Conservation (phyloP, 2,113 vertebrate species). For the Opisthocomus hoazin region DNA sequence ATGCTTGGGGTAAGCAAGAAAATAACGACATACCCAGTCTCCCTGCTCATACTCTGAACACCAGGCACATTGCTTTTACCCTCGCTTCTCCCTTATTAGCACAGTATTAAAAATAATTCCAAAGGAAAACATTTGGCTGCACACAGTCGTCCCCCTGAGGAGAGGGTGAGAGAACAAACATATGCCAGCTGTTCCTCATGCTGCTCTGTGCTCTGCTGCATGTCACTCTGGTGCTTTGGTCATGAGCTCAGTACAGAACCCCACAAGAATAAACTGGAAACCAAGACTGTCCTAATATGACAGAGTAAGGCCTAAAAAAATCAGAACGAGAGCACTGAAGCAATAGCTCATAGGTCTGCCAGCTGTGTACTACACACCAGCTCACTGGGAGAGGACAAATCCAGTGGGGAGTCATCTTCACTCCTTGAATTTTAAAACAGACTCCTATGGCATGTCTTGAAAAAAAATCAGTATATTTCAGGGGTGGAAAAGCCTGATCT, state of each 20-base stretch:
- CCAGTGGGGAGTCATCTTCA: background rate
- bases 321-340: background rate
- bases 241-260: background rate
- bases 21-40: background rate
- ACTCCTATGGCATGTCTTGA: background rate
- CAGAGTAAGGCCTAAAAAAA: background rate
- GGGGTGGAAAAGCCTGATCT: background rate
- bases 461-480: background rate
- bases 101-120: conserved; percentile 29
- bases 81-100: background rate
- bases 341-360: background rate
- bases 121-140: background rate
- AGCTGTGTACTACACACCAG: background rate
- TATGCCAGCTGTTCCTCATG: background rate
- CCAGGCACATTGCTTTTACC: background rate
- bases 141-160: background rate
- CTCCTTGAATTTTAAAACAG: background rate
- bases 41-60: background rate
- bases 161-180: conserved; percentile 11
- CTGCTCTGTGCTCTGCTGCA: background rate
- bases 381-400: background rate
- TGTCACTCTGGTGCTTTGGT: background rate
- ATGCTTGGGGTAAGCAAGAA: background rate
- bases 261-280: conserved; percentile 22
- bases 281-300: background rate